Evolutionary conservation across 2,797 vertebrate species (phyloP).

Genomic region (Leuciscus waleckii): DNA sequence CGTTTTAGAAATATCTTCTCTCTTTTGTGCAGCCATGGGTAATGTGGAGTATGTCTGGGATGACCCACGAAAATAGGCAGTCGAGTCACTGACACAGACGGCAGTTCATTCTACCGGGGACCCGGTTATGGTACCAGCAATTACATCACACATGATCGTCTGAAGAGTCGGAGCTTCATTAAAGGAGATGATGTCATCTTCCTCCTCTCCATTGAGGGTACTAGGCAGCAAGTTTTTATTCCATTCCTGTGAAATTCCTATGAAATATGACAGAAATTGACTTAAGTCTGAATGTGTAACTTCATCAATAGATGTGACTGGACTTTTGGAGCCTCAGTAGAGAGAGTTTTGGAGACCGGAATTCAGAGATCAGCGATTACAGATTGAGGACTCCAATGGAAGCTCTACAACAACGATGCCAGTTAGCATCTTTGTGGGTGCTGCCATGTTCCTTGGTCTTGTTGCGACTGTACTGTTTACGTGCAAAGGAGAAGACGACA

Average conservation of each 20-base stretch:
- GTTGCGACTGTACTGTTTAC: constrained; percentile 68
- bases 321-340: constrained; percentile 72
- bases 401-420: constrained; percentile 65
- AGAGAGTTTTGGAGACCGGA: background rate
- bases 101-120: constrained; percentile 78
- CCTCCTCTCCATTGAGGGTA: constrained; percentile 87
- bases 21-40: constrained; percentile 56
- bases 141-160: constrained; percentile 81
- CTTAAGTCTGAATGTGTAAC: background rate
- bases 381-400: constrained; percentile 58
- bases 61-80: constrained; percentile 81
- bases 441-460: constrained; percentile 74
- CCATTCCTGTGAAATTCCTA: background rate
- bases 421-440: constrained; percentile 73
- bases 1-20: background rate
- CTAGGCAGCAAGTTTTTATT: background rate
- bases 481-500: constrained; percentile 64
- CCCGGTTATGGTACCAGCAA: constrained; percentile 71
- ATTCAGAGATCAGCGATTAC: constrained; percentile 52
- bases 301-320: constrained; percentile 78
- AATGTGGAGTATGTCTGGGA: constrained; percentile 79
- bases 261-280: background rate
- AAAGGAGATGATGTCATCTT: constrained; percentile 85
- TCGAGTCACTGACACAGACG: constrained; percentile 73
- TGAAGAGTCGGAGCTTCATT: constrained; percentile 84